phyloP scores from a whole-genome alignment of 2,113 vertebrate genomes.

The Scomber japonicus region DNA sequence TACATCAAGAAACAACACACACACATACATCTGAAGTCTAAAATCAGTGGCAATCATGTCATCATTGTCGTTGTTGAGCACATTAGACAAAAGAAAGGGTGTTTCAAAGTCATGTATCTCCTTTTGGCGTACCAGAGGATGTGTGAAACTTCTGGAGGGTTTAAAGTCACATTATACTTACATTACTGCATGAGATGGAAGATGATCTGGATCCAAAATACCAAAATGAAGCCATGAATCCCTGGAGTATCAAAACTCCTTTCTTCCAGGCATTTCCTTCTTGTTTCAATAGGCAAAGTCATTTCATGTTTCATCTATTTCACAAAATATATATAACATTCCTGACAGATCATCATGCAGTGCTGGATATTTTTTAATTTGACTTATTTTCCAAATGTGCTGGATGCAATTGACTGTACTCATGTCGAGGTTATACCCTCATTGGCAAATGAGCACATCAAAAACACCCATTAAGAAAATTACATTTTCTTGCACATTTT shows the following conservation, averaged over 20 bases:
- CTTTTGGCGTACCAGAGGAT: constrained; percentile 9
- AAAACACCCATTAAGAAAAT: too few species aligned
- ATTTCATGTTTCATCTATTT: neutral
- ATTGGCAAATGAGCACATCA: neutral
- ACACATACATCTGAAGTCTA: neutral
- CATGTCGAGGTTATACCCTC: neutral
- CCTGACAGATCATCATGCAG: neutral
- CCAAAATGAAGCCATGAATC: constrained; percentile 14
- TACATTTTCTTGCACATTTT: too few species aligned
- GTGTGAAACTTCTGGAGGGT: constrained; percentile 8
- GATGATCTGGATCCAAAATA: constrained; percentile 12
- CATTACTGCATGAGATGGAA: constrained; percentile 19
- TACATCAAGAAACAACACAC: too few species aligned
- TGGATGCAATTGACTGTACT: neutral
- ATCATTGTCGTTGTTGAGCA: neutral
- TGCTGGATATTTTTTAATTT: constrained; percentile 10
- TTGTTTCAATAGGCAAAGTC: neutral
- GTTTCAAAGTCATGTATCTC: constrained; percentile 19
- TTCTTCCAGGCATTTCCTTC: neutral
- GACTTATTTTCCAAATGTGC: constrained; percentile 1
- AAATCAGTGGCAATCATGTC: neutral
- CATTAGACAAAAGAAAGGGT: neutral
- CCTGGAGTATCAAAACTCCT: constrained; percentile 3
- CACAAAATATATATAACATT: neutral
- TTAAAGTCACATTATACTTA: constrained; percentile 15